Evolutionary conservation across 2,797 vertebrate genomes (phyloP).

Genomic region (Leucoraja ocellata): DNA sequence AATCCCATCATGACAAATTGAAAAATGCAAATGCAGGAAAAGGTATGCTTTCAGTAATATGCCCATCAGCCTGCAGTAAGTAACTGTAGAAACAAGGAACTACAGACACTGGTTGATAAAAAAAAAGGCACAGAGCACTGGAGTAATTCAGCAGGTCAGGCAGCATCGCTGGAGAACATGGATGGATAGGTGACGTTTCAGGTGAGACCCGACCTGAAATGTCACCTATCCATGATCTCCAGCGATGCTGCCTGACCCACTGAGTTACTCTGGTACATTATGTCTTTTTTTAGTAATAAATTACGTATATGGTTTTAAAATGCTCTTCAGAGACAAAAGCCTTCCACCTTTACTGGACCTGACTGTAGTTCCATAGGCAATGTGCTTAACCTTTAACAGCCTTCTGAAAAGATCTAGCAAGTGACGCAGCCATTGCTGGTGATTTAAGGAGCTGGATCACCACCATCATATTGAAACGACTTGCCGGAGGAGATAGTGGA

Average conservation of each 20-base stretch:
- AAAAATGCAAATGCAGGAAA: background rate
- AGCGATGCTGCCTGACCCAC: no score
- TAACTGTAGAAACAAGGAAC: no score
- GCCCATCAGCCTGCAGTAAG: background rate
- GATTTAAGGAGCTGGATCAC: background rate
- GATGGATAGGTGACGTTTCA: no score
- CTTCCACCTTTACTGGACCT: background rate
- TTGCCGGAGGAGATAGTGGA: no score
- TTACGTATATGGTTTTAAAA: background rate
- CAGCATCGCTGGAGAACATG: no score
- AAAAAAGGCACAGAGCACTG: no score
- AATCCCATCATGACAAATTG: background rate
- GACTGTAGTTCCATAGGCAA: background rate
- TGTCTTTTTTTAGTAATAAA: no score
- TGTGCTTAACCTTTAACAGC: background rate
- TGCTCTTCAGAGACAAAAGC: background rate
- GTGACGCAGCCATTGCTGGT: background rate
- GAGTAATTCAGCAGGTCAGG: no score
- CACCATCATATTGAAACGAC: background rate
- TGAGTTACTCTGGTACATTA: no score
- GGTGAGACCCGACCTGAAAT: no score
- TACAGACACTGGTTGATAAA: no score
- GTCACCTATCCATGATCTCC: no score
- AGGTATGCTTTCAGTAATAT: background rate
- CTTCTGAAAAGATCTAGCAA: background rate